Evolutionary conservation across 2,113 vertebrate species (phyloP).

Genomic region (Phalacrocorax brasilianus): DNA sequence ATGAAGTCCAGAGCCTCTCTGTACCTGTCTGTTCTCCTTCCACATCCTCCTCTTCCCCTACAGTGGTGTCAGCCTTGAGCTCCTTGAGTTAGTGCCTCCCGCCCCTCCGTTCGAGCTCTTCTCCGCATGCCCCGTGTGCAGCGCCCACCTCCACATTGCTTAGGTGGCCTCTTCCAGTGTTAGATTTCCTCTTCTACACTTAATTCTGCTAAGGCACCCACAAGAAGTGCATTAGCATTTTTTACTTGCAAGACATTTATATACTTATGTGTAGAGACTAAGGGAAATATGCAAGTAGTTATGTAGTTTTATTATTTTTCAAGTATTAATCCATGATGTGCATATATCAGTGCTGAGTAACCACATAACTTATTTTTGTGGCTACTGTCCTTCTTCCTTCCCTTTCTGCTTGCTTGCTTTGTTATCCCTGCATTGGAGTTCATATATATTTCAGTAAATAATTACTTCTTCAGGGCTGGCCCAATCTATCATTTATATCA

Average conservation of each 20-base stretch:
- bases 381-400: not conserved
- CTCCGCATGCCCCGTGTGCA: accelerated
- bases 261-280: not conserved
- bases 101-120: accelerated
- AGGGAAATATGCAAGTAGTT: constrained; percentile 18
- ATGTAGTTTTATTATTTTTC: not conserved
- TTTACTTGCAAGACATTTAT: not conserved
- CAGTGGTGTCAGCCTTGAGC: not conserved
- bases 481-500: not conserved
- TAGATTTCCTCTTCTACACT: not conserved
- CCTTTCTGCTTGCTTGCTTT: not conserved
- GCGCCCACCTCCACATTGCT: accelerated
- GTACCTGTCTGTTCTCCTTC: not conserved
- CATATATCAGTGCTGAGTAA: not conserved
- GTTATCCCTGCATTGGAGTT: not conserved
- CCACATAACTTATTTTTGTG: not conserved
- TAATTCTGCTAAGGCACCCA: not conserved
- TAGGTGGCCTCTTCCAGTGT: not conserved
- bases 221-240: not conserved
- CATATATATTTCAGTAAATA: not conserved
- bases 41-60: not conserved
- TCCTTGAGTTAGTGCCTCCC: not conserved
- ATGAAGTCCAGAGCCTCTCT: not conserved
- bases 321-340: not conserved
- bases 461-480: not conserved